These are phyloP conservation scores for Penaeus indicus DNA, from an alignment of 1,140 invertebrate genomes.

Conservation along the genomic window DNA sequence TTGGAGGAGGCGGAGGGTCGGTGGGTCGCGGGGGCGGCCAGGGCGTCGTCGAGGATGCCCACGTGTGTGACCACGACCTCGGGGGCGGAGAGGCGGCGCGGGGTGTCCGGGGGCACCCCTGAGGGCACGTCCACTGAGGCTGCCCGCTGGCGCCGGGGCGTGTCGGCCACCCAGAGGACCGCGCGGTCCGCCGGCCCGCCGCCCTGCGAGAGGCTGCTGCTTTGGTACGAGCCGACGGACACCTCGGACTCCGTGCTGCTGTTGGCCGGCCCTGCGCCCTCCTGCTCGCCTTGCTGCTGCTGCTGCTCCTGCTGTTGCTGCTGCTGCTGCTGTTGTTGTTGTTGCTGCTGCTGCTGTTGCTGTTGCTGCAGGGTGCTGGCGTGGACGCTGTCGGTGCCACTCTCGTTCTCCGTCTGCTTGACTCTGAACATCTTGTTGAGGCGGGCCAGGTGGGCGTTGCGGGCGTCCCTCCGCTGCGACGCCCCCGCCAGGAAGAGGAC, in stretches of 20 bases:
- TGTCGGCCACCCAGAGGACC: conserved; percentile 31
- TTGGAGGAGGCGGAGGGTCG: not conserved
- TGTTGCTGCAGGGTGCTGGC: conserved; percentile 14
- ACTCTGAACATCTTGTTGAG: conserved; percentile 46
- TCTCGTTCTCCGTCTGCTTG: conserved; percentile 17
- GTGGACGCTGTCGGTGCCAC: conserved; percentile 13
- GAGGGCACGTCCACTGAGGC: conserved; percentile 45
- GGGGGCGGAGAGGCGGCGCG: conserved; percentile 38
- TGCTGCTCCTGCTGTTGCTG: conserved; percentile 37
- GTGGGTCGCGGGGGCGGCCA: not conserved
- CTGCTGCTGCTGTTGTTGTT: conserved; percentile 40
- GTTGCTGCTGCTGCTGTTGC: conserved; percentile 18
- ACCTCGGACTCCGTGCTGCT: conserved; percentile 30
- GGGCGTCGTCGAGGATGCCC: not conserved
- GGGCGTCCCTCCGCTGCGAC: conserved; percentile 32
- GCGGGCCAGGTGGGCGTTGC: not conserved
- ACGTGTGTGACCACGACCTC: conserved; percentile 53
- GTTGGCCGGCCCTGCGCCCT: not conserved
- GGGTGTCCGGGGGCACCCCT: conserved; percentile 29
- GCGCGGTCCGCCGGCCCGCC: not conserved
- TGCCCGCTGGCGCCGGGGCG: conserved; percentile 31
- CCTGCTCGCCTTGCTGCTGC: conserved; percentile 36
- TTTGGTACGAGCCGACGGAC: conserved; percentile 36
- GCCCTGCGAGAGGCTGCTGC: conserved; percentile 18
- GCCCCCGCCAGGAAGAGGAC: conserved; percentile 40